Percentiles rank a stretch among this genome's conserved stretches.
Conservation (phyloP, 2,888 invertebrate genomes). For the Isotomurus palustris region DNA sequence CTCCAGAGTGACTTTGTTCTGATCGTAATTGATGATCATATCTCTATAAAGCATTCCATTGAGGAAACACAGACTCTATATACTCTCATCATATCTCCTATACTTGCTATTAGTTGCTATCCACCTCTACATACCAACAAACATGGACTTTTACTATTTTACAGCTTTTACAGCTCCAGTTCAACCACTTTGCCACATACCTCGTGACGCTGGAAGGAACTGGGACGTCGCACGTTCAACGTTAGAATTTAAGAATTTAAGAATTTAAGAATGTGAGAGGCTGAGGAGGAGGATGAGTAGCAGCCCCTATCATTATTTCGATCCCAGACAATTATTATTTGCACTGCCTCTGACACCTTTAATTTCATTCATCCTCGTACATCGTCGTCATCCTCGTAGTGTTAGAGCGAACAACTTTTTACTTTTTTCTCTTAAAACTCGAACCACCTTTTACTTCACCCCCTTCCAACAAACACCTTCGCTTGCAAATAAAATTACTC, state of each 20-base stretch:
- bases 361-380: conserved; percentile 10
- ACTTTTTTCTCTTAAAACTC: background rate
- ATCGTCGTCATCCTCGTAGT: too few relatives aligned
- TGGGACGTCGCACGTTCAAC: background rate
- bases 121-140: too few relatives aligned
- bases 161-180: too few relatives aligned
- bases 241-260: background rate
- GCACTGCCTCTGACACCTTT: conserved; percentile 32
- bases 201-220: too few relatives aligned
- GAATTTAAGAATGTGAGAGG: background rate
- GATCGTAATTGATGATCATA: conserved; percentile 11
- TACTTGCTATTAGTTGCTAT: too few relatives aligned
- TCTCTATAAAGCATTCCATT: conserved; percentile 17
- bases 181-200: too few relatives aligned
- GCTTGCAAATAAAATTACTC: background rate
- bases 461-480: background rate
- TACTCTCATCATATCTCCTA: conserved; percentile 3
- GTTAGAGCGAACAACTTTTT: conserved; percentile 5
- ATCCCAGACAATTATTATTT: conserved; percentile 35
- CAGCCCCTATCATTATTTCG: conserved; percentile 11
- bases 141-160: too few relatives aligned
- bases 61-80: conserved; percentile 4
- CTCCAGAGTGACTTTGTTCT: conserved; percentile 19
- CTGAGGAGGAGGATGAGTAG: background rate
- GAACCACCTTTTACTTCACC: background rate